phyloP scores from a whole-genome alignment of 2,113 vertebrate genomes.

The Oriolus oriolus region DNA sequence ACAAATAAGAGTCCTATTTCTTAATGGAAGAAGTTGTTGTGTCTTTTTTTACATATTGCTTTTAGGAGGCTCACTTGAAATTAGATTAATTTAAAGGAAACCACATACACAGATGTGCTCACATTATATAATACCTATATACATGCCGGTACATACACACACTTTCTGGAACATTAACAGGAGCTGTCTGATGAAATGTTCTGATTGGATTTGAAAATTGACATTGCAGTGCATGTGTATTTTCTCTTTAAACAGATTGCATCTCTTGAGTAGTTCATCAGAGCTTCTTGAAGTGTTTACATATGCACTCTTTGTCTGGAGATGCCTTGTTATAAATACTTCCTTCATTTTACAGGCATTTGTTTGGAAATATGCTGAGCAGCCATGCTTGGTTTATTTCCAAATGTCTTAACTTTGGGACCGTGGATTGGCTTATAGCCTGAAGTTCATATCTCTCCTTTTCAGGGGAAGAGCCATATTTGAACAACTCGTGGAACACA shows the following conservation, averaged over 20 bases:
- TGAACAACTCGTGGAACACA: neutral
- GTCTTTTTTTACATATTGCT: neutral
- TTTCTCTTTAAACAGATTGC: neutral
- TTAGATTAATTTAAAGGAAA: neutral
- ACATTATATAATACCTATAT: neutral
- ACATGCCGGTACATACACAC: accelerated
- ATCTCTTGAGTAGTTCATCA: neutral
- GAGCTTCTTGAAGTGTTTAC: conserved; percentile 6
- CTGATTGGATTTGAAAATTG: neutral
- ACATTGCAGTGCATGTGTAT: neutral
- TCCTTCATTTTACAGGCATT: neutral
- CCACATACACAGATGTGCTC: neutral
- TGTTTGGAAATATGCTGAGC: conserved; percentile 1
- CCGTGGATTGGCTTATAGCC: neutral
- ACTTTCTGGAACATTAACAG: neutral
- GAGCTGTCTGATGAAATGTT: neutral
- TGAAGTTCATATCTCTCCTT: neutral
- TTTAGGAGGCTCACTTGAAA: neutral
- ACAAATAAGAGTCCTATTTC: neutral
- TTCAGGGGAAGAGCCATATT: neutral
- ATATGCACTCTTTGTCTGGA: neutral
- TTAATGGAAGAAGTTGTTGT: neutral
- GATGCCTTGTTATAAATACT: conserved; percentile 1
- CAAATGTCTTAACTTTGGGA: neutral
- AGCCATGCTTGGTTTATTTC: neutral